Percentiles rank a stretch among this genome's conserved stretches.
These are phyloP conservation scores for Solen grandis DNA, from an alignment of 1,140 invertebrate species.

Conservation along the genomic window DNA sequence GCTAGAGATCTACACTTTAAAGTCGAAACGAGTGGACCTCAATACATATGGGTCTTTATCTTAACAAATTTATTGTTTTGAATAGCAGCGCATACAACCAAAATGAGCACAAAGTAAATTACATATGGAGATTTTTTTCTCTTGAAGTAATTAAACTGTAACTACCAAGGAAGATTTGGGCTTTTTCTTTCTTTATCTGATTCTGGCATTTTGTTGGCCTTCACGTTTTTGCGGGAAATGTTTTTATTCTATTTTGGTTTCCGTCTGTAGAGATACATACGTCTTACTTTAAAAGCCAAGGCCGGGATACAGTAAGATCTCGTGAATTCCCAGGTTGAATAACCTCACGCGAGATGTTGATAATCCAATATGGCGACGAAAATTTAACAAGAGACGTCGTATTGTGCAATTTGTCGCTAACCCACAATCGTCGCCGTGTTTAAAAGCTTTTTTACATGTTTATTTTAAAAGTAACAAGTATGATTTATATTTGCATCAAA, in stretches of 20 bases:
- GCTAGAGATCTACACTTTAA: too few relatives aligned
- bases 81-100: too few relatives aligned
- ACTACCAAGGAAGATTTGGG: constrained; percentile 70
- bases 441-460: neutral
- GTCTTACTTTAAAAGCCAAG: neutral
- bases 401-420: neutral
- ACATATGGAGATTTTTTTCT: too few relatives aligned
- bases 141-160: too few relatives aligned
- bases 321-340: constrained; percentile 19
- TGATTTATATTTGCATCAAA: constrained; percentile 15
- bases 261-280: neutral
- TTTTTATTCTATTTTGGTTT: neutral
- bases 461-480: neutral
- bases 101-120: too few relatives aligned
- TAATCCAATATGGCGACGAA: constrained; percentile 55
- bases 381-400: neutral
- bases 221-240: constrained; percentile 43
- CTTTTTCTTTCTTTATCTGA: constrained; percentile 51
- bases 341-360: constrained; percentile 48
- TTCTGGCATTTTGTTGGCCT: constrained; percentile 19
- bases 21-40: too few relatives aligned
- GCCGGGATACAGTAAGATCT: constrained; percentile 8
- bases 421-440: neutral
- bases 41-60: too few relatives aligned
- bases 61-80: too few relatives aligned